Evolutionary conservation across 2,113 vertebrate genomes (phyloP).

Genomic region (Redunca redunca): DNA sequence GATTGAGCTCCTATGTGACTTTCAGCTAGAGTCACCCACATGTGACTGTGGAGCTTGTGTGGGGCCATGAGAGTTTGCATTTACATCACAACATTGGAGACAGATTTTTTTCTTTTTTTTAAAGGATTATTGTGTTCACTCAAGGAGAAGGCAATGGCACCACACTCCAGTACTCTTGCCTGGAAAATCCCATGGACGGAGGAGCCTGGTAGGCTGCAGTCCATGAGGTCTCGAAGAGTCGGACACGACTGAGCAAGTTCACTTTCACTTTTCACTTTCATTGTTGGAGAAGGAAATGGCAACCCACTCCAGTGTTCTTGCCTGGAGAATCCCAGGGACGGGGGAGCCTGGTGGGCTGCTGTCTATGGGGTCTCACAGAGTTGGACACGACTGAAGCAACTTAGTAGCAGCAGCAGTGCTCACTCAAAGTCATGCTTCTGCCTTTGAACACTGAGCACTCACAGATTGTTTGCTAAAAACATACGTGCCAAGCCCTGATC

Average conservation of each 20-base stretch:
- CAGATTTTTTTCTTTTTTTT: neutral
- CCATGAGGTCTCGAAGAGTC: no score
- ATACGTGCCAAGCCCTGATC: neutral
- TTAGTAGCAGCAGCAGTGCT: neutral
- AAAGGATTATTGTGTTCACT: neutral
- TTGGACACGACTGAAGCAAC: accelerated
- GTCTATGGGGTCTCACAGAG: no score
- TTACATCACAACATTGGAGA: neutral
- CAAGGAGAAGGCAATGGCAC: neutral
- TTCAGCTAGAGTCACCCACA: neutral
- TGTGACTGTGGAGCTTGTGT: neutral
- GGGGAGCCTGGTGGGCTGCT: no score
- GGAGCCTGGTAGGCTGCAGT: no score
- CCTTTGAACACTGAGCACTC: neutral
- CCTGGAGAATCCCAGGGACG: no score
- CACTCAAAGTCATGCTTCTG: neutral
- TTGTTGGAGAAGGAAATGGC: no score
- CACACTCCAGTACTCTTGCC: no score
- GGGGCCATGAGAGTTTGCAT: neutral
- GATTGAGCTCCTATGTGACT: neutral
- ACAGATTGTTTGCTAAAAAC: neutral
- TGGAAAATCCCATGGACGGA: no score
- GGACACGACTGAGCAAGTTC: no score
- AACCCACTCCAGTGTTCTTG: no score
- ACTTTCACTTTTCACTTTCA: no score